phyloP scores from a whole-genome alignment of 2,888 invertebrate genomes.

The Helicoverpa assulta region DNA sequence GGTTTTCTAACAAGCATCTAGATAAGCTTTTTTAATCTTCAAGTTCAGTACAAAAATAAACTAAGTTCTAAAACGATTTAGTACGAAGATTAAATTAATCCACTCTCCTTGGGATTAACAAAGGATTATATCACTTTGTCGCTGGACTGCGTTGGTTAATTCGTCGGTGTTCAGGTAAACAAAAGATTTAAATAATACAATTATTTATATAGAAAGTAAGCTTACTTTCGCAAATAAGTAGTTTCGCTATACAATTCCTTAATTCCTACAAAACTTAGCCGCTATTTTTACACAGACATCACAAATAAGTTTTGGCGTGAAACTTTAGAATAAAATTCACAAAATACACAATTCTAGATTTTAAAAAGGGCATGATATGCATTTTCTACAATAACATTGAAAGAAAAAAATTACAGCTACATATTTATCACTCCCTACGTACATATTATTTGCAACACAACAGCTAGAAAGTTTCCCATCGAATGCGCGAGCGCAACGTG shows the following conservation, averaged over 20 bases:
- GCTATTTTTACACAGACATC: not conserved
- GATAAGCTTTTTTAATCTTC: conserved; percentile 3
- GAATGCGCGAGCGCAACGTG: conserved; percentile 65
- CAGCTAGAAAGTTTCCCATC: conserved; percentile 48
- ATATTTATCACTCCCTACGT: not conserved
- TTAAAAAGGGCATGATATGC: not conserved
- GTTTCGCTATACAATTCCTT: not conserved
- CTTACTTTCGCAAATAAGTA: not conserved
- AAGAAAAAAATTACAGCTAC: not conserved
- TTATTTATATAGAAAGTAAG: not conserved
- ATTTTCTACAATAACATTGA: not conserved
- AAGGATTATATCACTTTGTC: conserved; percentile 33
- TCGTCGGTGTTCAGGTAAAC: conserved; percentile 5
- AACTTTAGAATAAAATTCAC: not conserved
- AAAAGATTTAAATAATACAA: conserved; percentile 18
- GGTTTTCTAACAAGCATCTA: too few species aligned
- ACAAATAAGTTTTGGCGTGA: not conserved
- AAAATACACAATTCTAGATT: not conserved
- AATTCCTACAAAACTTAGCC: conserved; percentile 3
- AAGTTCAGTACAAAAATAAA: not conserved
- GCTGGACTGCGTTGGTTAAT: not conserved
- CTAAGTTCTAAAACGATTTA: not conserved
- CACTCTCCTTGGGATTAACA: conserved; percentile 19
- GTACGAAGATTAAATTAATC: conserved; percentile 21
- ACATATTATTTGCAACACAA: conserved; percentile 21